phyloP scores from a whole-genome alignment of 2,888 invertebrate genomes.

The Tetragonisca angustula region DNA sequence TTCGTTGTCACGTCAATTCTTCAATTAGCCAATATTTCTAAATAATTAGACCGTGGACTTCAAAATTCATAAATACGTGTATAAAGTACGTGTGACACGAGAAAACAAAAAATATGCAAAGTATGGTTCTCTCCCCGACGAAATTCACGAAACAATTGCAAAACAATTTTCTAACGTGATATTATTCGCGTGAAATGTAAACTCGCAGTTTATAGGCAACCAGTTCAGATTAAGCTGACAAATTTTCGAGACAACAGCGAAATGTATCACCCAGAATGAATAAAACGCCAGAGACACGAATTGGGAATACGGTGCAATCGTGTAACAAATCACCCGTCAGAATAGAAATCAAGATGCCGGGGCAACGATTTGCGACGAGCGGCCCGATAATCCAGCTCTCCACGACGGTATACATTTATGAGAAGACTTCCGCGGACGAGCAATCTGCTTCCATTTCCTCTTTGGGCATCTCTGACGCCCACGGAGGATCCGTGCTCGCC shows the following conservation, averaged over 20 bases:
- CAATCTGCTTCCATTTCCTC: conserved; percentile 66
- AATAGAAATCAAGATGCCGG: neutral
- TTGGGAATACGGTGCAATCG: neutral
- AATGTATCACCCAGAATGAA: no score
- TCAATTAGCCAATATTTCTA: neutral
- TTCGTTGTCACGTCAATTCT: neutral
- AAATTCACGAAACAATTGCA: no score
- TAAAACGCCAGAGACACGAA: neutral
- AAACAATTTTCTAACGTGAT: no score
- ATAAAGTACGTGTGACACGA: no score
- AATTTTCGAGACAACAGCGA: no score
- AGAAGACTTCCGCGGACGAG: conserved; percentile 46
- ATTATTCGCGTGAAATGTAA: no score
- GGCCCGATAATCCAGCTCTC: conserved; percentile 45
- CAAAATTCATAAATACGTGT: no score
- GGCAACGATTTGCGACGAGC: conserved; percentile 11
- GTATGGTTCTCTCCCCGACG: no score
- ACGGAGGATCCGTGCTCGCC: conserved; percentile 45
- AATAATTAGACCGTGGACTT: no score
- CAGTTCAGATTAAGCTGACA: no score
- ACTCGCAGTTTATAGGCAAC: no score
- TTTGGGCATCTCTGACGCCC: conserved; percentile 45
- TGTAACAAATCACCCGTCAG: neutral
- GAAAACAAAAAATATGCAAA: no score
- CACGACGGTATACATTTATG: conserved; percentile 51